Conservation (phyloP, 2,888 invertebrate species). For the Drosophila aldrichi region DNA sequence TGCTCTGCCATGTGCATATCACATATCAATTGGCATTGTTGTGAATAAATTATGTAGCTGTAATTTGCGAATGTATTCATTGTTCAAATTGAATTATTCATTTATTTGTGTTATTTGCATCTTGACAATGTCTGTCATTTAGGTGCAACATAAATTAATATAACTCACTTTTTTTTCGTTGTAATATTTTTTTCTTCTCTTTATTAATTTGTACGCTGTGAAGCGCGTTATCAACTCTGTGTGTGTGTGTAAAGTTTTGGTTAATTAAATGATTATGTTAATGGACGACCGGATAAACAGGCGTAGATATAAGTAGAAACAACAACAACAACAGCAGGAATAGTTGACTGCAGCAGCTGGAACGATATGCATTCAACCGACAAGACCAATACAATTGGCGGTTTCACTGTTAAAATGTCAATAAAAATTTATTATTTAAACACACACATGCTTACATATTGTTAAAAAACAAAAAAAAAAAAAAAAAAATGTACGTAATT, state of each 20-base stretch:
- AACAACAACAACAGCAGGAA: slow-evolving; percentile 44
- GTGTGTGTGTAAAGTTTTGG: slow-evolving; percentile 53
- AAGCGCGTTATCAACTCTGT: slow-evolving; percentile 54
- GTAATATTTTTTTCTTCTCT: slow-evolving; percentile 10
- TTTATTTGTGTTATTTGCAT: slow-evolving; percentile 73
- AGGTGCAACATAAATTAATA: slow-evolving; percentile 77
- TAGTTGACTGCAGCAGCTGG: slow-evolving; percentile 16
- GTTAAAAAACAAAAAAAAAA: too few species aligned
- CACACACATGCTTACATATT: slow-evolving; percentile 1
- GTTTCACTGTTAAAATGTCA: slow-evolving; percentile 79
- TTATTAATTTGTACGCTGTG: slow-evolving; percentile 38
- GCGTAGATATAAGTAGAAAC: slow-evolving; percentile 53
- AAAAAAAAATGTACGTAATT: slow-evolving; percentile 55
- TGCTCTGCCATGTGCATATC: slow-evolving; percentile 39
- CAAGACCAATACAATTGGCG: slow-evolving; percentile 75
- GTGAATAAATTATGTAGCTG: slow-evolving; percentile 51
- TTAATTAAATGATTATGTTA: slow-evolving; percentile 82
- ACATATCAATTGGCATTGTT: slow-evolving; percentile 46
- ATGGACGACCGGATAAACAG: slow-evolving; percentile 75
- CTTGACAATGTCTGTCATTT: slow-evolving; percentile 79
- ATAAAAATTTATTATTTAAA: slow-evolving; percentile 79
- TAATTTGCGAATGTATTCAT: slow-evolving; percentile 45
- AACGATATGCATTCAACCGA: slow-evolving; percentile 68
- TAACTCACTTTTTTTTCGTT: slow-evolving; percentile 27
- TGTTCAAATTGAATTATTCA: slow-evolving; percentile 69